These are phyloP conservation scores for Lordiphosa collinella DNA, from an alignment of 1,140 invertebrate genomes.

Conservation along the genomic window DNA sequence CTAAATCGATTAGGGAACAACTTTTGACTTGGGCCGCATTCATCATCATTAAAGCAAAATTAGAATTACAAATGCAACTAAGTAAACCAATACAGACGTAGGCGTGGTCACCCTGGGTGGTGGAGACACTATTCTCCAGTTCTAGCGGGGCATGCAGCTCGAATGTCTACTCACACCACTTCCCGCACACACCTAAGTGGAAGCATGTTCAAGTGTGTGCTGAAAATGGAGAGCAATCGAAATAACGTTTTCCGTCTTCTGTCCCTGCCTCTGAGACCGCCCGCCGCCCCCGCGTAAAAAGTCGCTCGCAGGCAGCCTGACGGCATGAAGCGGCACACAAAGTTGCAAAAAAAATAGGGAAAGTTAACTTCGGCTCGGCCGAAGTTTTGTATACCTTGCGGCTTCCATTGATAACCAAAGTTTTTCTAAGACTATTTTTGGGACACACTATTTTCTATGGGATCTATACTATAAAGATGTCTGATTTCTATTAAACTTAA, in stretches of 20 bases:
- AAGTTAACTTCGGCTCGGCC: no score
- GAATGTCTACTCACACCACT: constrained; percentile 40
- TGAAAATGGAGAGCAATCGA: constrained; percentile 65
- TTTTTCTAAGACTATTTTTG: no score
- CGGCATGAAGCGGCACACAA: constrained; percentile 42
- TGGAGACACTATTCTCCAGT: no score
- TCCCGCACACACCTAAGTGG: constrained; percentile 60
- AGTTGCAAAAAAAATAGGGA: constrained; percentile 23
- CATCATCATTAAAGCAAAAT: constrained; percentile 3
- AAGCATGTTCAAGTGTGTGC: constrained; percentile 13
- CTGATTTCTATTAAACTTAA: no score
- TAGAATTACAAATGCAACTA: constrained; percentile 49
- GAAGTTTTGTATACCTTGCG: no score
- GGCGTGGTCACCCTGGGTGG: constrained; percentile 51
- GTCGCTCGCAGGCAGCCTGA: constrained; percentile 35
- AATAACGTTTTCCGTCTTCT: constrained; percentile 38
- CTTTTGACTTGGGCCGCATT: no score
- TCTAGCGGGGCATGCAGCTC: constrained; percentile 24
- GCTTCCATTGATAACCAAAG: no score
- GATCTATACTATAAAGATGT: no score
- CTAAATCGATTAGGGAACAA: constrained; percentile 58
- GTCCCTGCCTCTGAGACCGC: no score
- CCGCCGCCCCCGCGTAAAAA: no score
- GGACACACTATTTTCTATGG: no score
- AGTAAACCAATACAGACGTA: constrained; percentile 71